phyloP scores from a whole-genome alignment of 2,888 invertebrate genomes.

The Xanthia togata region DNA sequence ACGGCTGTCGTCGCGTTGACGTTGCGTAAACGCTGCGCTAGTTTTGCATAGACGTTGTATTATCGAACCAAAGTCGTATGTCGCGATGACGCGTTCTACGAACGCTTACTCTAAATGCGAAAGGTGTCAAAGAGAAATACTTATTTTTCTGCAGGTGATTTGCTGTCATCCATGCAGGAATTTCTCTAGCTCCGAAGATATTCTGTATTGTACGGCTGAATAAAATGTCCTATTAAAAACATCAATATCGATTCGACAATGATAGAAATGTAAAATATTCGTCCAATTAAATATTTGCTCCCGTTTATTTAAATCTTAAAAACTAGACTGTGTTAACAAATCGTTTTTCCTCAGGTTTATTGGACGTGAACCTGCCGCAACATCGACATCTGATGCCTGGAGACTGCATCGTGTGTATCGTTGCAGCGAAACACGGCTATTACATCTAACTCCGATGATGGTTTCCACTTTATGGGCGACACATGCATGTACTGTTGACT shows the following conservation, averaged over 20 bases:
- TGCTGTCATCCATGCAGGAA: not conserved
- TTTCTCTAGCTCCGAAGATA: not conserved
- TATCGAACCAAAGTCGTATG: not conserved
- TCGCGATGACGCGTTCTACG: not conserved
- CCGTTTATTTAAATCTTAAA: not conserved
- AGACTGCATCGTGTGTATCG: constrained; percentile 73
- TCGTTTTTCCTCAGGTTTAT: constrained; percentile 46
- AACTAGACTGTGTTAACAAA: not conserved
- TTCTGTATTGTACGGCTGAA: not conserved
- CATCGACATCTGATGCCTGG: constrained; percentile 72
- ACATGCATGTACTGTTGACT: not conserved
- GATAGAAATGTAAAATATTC: not conserved
- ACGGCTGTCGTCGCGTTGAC: not conserved
- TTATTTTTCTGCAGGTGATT: not conserved
- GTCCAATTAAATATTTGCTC: not conserved
- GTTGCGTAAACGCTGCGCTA: not conserved
- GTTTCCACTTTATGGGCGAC: not conserved
- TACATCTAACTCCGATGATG: constrained; percentile 27
- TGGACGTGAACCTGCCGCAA: constrained; percentile 61
- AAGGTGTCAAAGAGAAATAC: not conserved
- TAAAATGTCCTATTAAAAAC: not conserved
- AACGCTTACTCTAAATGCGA: not conserved
- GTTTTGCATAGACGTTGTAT: not conserved
- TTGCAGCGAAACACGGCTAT: constrained; percentile 57
- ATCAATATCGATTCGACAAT: not conserved